Evolutionary conservation across 2,797 vertebrate species (phyloP).

Genomic region (Cygnus olor): DNA sequence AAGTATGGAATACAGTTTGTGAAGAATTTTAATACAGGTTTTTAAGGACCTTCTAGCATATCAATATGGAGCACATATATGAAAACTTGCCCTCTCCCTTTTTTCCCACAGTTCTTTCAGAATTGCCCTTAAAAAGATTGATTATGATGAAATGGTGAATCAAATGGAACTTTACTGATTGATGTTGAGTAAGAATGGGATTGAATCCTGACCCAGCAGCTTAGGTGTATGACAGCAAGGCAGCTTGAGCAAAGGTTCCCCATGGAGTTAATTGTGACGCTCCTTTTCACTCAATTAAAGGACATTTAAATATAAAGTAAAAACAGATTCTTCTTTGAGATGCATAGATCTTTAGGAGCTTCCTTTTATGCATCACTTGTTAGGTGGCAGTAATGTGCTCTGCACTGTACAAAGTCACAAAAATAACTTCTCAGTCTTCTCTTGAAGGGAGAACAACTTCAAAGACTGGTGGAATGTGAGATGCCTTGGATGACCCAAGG

Average conservation of each 20-base stretch:
- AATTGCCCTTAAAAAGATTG: neutral
- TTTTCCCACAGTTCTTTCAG: neutral
- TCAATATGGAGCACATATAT: neutral
- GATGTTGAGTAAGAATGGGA: neutral
- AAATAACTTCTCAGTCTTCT: neutral
- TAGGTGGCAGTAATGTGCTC: neutral
- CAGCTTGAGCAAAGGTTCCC: neutral
- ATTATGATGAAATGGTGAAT: neutral
- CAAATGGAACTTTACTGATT: neutral
- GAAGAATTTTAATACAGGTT: neutral
- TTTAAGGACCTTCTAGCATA: neutral
- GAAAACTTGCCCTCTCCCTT: rapidly evolving
- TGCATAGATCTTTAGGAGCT: neutral
- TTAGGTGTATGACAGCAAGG: neutral
- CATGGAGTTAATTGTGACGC: conserved; percentile 17
- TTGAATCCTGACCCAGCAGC: neutral
- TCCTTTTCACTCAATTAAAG: conserved; percentile 12
- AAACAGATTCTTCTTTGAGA: neutral
- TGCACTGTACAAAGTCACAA: neutral
- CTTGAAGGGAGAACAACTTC: neutral
- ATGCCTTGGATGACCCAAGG: neutral
- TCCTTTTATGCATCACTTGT: neutral
- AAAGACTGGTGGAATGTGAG: neutral
- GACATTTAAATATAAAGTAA: conserved; percentile 37
- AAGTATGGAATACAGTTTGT: neutral